Evolutionary conservation across 2,797 vertebrate species (phyloP), one percentile per base, ranked within the genome.

Genomic region (Lutjanus campechanus): DNA sequence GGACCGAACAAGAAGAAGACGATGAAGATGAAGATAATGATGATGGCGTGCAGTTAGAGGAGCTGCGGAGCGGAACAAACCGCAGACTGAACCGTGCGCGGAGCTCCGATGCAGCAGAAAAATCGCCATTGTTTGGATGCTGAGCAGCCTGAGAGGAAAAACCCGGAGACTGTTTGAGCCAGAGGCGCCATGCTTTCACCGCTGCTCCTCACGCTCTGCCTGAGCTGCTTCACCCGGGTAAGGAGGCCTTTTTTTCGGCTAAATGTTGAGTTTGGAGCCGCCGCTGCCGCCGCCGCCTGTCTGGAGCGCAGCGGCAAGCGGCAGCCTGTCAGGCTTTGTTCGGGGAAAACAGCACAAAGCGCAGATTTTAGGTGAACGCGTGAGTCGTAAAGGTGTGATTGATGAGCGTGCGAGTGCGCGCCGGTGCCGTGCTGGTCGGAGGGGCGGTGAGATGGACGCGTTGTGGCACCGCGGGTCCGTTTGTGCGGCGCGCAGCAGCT

Each of bases 101-200:
- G 56, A 61, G 89, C 77, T 91, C 89, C 90, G 89, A 89, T 93
- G 92, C 93, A 54, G 90, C 88, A 91, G 89, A 85, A 79, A 69
- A 80, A 77, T 84, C 93, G 93, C 93, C 94, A 95, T 96, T 96
- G 95, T 96, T 95, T 91, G 92, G 92, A 94, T 91, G 92, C 85
- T 89, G 89, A 89, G 89, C 89, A 90, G 90, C 67, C 76, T 51
- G 90, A 85, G 84, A 87, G 72, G 68, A 75, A 53, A 64, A 88
- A 75, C 71, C 85, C 68, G 81, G 70, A 11, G 1, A 36, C 15
- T 1, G 71, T 43, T 56, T 44, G 65, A 67, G 44, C 12, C 41
- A 22, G 58, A 56, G 50, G 25, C 83, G 79, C 29, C 74, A 92
- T 92, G 92, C 77, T 82, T 29, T 19, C 84, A 11, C 66, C 77